Conservation (phyloP, 2,113 vertebrate genomes). For the Burhinus oedicnemus region DNA sequence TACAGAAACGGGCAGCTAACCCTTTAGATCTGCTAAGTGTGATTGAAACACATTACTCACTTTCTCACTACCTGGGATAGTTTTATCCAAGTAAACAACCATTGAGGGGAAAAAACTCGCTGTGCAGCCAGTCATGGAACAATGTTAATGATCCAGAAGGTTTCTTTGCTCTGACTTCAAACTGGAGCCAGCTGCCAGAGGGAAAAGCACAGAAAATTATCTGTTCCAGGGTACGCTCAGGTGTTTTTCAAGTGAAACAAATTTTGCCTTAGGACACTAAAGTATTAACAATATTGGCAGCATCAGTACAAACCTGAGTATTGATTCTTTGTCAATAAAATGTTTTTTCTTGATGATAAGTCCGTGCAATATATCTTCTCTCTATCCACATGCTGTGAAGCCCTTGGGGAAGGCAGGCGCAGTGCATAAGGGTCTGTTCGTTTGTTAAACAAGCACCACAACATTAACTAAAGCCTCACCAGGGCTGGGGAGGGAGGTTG, state of each 20-base stretch:
- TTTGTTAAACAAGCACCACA: not conserved
- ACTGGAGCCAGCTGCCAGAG: not conserved
- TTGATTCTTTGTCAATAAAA: not conserved
- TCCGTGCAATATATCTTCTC: not conserved
- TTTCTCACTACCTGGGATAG: not conserved
- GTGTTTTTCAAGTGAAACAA: not conserved
- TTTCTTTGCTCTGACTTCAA: slow-evolving; percentile 2
- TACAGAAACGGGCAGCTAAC: not conserved
- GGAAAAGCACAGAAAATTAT: not conserved
- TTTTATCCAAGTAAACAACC: slow-evolving; percentile 17
- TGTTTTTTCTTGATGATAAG: not conserved
- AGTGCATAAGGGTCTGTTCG: not conserved
- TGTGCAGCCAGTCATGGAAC: not conserved
- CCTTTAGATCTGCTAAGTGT: slow-evolving; percentile 21
- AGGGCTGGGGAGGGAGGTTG: not conserved
- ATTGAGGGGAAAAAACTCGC: not conserved
- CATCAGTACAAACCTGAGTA: not conserved
- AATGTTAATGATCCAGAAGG: not conserved
- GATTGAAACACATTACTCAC: slow-evolving; percentile 42
- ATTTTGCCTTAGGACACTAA: not conserved
- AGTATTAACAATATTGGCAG: not conserved
- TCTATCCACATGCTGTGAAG: not conserved
- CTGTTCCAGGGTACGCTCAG: not conserved
- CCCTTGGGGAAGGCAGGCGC: not conserved
- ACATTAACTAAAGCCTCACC: not conserved